These are phyloP conservation scores for Penaeus indicus DNA, from an alignment of 1,140 invertebrate genomes.

Conservation along the genomic window DNA sequence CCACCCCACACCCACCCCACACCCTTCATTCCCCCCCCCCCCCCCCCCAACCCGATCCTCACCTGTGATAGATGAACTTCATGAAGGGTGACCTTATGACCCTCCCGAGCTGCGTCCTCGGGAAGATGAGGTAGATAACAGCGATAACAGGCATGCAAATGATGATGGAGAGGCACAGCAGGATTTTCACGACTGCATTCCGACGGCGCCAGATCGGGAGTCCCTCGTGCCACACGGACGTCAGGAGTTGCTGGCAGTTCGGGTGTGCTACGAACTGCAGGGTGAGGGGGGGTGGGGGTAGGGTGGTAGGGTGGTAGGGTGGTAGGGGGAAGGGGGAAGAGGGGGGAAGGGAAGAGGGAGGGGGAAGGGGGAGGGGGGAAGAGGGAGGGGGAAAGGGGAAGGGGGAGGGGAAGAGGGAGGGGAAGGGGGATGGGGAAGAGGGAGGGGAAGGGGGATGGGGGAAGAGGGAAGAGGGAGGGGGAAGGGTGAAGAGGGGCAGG, in stretches of 20 bases:
- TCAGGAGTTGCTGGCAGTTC: constrained; percentile 75
- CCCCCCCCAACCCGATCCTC: neutral
- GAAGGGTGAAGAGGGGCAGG: neutral
- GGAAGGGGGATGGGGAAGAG: neutral
- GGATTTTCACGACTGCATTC: constrained; percentile 72
- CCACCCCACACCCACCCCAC: too few relatives aligned
- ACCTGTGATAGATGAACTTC: constrained; percentile 76
- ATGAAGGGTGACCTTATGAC: constrained; percentile 75
- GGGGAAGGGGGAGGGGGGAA: constrained; percentile 23
- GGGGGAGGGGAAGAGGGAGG: neutral
- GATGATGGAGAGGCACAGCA: constrained; percentile 72
- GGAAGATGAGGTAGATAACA: constrained; percentile 73
- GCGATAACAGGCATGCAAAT: constrained; percentile 72
- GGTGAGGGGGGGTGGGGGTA: neutral
- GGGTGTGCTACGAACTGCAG: constrained; percentile 76
- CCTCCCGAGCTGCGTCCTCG: constrained; percentile 72
- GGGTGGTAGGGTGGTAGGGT: neutral
- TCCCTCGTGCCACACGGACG: constrained; percentile 75
- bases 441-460: neutral
- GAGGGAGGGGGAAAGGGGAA: neutral
- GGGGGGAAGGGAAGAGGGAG: neutral
- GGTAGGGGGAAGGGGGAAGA: neutral
- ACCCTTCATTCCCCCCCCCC: too few relatives aligned
- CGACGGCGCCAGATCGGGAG: constrained; percentile 74
- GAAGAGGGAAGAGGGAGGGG: neutral